phyloP scores from a whole-genome alignment of 2,888 invertebrate genomes.

The Aphrophora alni region DNA sequence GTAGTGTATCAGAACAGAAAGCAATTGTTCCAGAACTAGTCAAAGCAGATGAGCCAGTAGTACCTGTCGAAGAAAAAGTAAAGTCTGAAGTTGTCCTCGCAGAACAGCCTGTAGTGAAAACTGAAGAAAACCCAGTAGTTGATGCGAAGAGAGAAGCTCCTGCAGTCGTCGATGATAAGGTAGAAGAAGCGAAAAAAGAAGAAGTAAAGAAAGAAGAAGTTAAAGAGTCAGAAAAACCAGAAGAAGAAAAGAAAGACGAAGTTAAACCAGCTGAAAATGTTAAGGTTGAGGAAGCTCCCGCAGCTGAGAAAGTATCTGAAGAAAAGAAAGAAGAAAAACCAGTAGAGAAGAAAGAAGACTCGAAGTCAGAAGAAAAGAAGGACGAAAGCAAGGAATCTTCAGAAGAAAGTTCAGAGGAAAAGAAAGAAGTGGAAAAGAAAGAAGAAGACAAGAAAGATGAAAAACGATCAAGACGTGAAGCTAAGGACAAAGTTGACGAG shows the following conservation, averaged over 20 bases:
- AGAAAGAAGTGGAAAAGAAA: constrained; percentile 40
- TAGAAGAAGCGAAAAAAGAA: constrained; percentile 55
- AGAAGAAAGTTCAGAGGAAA: constrained; percentile 44
- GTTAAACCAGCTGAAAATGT: constrained; percentile 44
- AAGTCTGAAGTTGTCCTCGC: constrained; percentile 9
- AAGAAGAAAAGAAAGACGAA: constrained; percentile 47
- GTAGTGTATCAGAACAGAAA: neutral
- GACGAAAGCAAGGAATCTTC: constrained; percentile 46
- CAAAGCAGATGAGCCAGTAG: constrained; percentile 9
- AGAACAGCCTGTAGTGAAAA: neutral
- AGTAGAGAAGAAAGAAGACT: constrained; percentile 42
- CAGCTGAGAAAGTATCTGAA: constrained; percentile 40
- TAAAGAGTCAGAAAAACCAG: constrained; percentile 51
- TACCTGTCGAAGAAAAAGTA: neutral
- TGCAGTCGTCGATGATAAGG: constrained; percentile 43
- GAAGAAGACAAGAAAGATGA: constrained; percentile 37
- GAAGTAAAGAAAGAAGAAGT: constrained; percentile 54
- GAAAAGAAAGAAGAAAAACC: constrained; percentile 36
- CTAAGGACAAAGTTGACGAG: constrained; percentile 44
- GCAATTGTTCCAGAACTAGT: constrained; percentile 17
- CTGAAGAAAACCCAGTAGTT: neutral
- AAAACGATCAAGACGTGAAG: constrained; percentile 42
- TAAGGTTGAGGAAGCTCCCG: constrained; percentile 45
- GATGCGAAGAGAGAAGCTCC: constrained; percentile 7
- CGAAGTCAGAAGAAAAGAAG: constrained; percentile 54